A percentile compares a stretch with the other conserved stretches of the same genome.
phyloP scores from a whole-genome alignment of 2,888 invertebrate species.

The Aspidiotus destructor region DNA sequence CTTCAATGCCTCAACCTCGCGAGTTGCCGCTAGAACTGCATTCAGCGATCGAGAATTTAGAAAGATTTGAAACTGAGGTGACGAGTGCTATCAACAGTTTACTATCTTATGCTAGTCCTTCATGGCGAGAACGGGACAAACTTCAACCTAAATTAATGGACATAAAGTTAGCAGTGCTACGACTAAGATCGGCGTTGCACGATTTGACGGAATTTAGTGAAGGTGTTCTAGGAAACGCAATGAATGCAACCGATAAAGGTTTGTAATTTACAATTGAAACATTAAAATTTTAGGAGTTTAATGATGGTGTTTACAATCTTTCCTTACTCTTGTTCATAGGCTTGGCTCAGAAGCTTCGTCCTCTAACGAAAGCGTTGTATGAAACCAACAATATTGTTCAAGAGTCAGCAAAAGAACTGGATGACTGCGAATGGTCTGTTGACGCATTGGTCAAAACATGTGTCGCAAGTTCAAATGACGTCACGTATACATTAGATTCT shows the following conservation, averaged over 20 bases:
- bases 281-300: not conserved
- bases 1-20: conserved; percentile 40
- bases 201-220: conserved; percentile 83
- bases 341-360: conserved; percentile 57
- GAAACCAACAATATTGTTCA: conserved; percentile 71
- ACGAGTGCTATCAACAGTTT: conserved; percentile 31
- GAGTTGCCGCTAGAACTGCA: conserved; percentile 61
- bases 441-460: conserved; percentile 50
- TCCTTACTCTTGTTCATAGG: conserved; percentile 28
- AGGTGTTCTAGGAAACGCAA: conserved; percentile 77
- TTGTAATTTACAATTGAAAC: conserved; percentile 35
- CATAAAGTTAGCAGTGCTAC: conserved; percentile 67
- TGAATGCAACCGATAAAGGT: conserved; percentile 70
- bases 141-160: conserved; percentile 70
- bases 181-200: conserved; percentile 68
- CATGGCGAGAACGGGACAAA: conserved; percentile 72
- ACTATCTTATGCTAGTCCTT: conserved; percentile 47
- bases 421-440: conserved; percentile 68
- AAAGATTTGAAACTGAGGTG: conserved; percentile 60
- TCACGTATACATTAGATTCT: conserved; percentile 50
- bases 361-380: conserved; percentile 66
- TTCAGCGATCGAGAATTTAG: conserved; percentile 65
- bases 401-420: conserved; percentile 63
- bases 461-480: conserved; percentile 10
- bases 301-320: not conserved